Conservation (phyloP, 2,888 invertebrate genomes). For the Chalcosyrphus nemorum region DNA sequence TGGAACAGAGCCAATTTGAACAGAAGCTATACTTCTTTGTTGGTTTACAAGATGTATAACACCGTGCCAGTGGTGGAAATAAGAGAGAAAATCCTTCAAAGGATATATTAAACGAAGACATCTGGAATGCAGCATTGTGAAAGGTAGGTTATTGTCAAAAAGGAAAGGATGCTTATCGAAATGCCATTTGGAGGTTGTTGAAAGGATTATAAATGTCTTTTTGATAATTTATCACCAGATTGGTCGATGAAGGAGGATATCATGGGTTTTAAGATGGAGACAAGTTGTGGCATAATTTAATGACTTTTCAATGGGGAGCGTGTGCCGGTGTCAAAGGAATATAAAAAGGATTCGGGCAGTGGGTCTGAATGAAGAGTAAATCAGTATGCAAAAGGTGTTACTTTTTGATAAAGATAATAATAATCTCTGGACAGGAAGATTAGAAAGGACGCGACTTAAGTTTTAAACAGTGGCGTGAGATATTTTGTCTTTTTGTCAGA, state of each 20-base stretch:
- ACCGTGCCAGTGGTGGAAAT: constrained; percentile 12
- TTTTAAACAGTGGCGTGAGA: too few relatives aligned
- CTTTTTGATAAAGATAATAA: background rate
- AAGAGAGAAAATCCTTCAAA: constrained; percentile 19
- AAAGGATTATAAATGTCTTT: constrained; percentile 67
- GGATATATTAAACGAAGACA: constrained; percentile 17
- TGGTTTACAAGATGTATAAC: constrained; percentile 1
- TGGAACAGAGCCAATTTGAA: constrained; percentile 52
- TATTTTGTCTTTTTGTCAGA: too few relatives aligned
- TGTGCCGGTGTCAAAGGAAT: constrained; percentile 49
- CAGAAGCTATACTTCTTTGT: background rate
- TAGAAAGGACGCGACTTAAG: background rate
- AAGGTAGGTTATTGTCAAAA: constrained; percentile 11
- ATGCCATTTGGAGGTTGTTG: constrained; percentile 69
- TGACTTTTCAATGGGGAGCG: constrained; percentile 67
- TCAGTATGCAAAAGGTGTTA: constrained; percentile 52
- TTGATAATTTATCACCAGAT: constrained; percentile 50
- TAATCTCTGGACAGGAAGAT: constrained; percentile 21
- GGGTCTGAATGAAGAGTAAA: constrained; percentile 17
- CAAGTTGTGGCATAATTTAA: constrained; percentile 69
- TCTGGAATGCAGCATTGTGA: constrained; percentile 24
- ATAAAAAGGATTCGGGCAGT: background rate
- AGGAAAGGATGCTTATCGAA: constrained; percentile 56
- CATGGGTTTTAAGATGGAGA: constrained; percentile 37
- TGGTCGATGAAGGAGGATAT: background rate